A percentile compares a stretch with the other conserved stretches of the same genome.
Conservation (phyloP, 2,797 vertebrate genomes). For the Alauda arvensis region DNA sequence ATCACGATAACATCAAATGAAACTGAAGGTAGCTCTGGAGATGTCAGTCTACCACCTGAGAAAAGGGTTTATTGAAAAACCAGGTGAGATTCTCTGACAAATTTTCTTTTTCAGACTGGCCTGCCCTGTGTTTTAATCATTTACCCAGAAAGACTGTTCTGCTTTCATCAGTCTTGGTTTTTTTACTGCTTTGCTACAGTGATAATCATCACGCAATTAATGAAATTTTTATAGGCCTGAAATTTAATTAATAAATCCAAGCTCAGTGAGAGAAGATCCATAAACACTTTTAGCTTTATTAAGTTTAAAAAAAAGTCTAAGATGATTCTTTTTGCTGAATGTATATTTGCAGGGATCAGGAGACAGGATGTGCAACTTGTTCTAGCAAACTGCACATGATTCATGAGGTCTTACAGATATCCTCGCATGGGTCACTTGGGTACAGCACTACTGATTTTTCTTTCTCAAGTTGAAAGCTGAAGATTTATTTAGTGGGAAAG, state of each 20-base stretch:
- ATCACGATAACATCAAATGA: conserved; percentile 24
- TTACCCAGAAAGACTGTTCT: not conserved
- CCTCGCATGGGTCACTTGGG: not conserved
- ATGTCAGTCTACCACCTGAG: not conserved
- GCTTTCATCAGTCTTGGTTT: not conserved
- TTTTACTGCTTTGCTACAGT: not conserved
- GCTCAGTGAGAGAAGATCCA: not conserved
- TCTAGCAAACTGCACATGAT: not conserved
- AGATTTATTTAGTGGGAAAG: not conserved
- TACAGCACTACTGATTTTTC: not conserved
- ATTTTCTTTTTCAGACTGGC: not conserved
- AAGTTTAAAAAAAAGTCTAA: not conserved
- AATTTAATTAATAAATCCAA: conserved; percentile 29
- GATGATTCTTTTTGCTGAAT: not conserved
- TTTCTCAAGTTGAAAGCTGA: not conserved
- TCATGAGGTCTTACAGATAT: not conserved
- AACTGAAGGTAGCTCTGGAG: not conserved
- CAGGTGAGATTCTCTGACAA: not conserved
- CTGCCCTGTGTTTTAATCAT: not conserved
- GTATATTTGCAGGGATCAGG: not conserved
- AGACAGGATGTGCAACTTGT: not conserved
- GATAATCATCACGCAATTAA: not conserved
- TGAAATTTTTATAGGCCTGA: not conserved
- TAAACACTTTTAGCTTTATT: not conserved
- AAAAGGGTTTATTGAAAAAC: not conserved